These are phyloP conservation scores for Falco peregrinus DNA, from an alignment of 2,797 vertebrate genomes.

Conservation along the genomic window DNA sequence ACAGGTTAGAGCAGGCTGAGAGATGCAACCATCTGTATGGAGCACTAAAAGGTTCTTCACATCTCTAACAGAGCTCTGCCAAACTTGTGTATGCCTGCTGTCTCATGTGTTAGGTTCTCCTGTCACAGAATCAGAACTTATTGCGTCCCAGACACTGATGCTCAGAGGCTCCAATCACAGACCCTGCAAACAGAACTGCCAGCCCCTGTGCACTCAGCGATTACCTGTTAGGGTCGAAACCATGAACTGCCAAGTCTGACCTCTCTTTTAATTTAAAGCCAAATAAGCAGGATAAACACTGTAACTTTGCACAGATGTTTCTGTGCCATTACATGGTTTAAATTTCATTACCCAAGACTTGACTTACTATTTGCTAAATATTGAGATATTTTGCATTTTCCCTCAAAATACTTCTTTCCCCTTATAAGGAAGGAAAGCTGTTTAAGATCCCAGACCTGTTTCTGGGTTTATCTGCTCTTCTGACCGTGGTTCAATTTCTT, in stretches of 20 bases:
- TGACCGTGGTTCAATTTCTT: conserved; percentile 53
- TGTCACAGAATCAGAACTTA: background rate
- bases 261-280: background rate
- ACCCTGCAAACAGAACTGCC: background rate
- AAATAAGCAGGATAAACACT: background rate
- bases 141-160: background rate
- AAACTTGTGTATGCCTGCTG: background rate
- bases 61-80: background rate
- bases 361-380: background rate
- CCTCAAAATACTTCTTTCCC: background rate
- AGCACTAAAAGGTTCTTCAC: background rate
- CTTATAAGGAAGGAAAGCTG: background rate
- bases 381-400: background rate
- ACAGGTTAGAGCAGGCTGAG: background rate
- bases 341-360: background rate
- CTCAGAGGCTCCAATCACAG: background rate
- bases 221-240: background rate
- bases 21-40: background rate
- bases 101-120: background rate
- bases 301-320: background rate
- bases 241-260: background rate
- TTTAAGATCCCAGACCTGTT: conserved; percentile 68
- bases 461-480: conserved; percentile 67
- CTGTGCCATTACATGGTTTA: background rate
- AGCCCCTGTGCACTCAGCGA: background rate